Base-by-base conservation (phyloP, 2,113 vertebrate genomes). In the Xyliphius kryptos region DNA sequence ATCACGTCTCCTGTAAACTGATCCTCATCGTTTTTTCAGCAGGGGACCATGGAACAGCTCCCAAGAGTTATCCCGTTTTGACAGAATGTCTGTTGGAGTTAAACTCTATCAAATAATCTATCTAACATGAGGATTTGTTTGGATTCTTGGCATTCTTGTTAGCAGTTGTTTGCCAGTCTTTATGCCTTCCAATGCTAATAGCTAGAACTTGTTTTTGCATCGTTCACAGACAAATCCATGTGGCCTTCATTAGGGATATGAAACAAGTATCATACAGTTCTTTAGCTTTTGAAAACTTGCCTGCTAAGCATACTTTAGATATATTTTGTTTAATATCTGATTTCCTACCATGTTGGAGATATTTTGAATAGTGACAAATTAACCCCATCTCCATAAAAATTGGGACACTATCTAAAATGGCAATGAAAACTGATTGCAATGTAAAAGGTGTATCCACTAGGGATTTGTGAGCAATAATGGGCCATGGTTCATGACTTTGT, bases 181-280 rank as follows among this genome's bases (percentile, higher is more conserved):
- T 74, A 67, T 73, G 55, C 70, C 67, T 70, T 38, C 75, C 77
- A 61, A 74, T 63, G 58, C 57, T 68, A 56, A 57, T 44, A 50
- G 52, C 64, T 43, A 69, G 80, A 80, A 73, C 73, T 41, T 61
- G 77, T 82, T 80, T 77, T 75, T 63, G 63, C 69, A 76, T 83
- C 81, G 81, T 84, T 80, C 75, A 71, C 56, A 53, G 71, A 69
- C 75, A 75, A 36, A 67, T 79, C 74, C 80, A 76, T 79, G 73
- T 79, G 76, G 77, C 74, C 78, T 79, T 74, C 76, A 73, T 76
- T 67, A 77, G 71, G 80, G 49, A 51, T 55, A 36, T 37, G 6
- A 36, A 11, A 17, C 26, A 37, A 37, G 2, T n/a, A n/a, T n/a
- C n/a, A n/a, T n/a, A n/a, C n/a, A 52, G n/a, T 16, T 37, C 15